Evolutionary conservation across 1,140 invertebrate species (phyloP).

Genomic region (Micrasema minimum): DNA sequence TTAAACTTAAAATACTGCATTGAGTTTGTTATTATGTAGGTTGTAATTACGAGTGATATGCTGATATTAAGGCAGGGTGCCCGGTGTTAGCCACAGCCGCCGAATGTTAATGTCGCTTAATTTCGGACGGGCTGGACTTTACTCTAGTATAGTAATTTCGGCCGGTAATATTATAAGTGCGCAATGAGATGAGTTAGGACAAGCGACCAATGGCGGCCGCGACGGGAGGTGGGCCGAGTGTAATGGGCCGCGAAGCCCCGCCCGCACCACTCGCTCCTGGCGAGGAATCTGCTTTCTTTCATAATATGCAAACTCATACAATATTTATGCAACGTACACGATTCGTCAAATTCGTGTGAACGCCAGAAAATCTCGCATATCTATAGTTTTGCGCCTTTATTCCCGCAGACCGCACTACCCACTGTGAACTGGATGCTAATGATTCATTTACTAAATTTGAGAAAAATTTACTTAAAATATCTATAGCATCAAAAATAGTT

Average conservation of each 20-base stretch:
- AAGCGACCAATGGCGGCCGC: conserved; percentile 32
- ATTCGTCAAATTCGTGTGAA: not conserved
- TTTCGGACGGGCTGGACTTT: conserved; percentile 40
- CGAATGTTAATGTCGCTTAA: conserved; percentile 53
- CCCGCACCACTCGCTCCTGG: conserved; percentile 8
- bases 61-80: conserved; percentile 37
- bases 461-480: no score
- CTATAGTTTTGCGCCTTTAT: no score
- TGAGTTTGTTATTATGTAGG: no score
- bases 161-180: conserved; percentile 42
- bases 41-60: no score
- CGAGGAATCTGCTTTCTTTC: not conserved
- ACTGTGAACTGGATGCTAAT: no score
- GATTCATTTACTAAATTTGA: no score
- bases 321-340: not conserved
- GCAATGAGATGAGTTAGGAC: conserved; percentile 43
- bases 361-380: not conserved
- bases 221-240: conserved; percentile 36
- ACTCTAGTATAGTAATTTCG: conserved; percentile 49
- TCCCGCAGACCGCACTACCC: no score
- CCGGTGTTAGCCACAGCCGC: conserved; percentile 35
- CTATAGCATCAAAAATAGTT: no score
- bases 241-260: conserved; percentile 43
- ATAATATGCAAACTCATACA: not conserved
- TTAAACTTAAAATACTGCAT: no score